Evolutionary conservation across 2,113 vertebrate species (phyloP).

Genomic region (Salminus brasiliensis): DNA sequence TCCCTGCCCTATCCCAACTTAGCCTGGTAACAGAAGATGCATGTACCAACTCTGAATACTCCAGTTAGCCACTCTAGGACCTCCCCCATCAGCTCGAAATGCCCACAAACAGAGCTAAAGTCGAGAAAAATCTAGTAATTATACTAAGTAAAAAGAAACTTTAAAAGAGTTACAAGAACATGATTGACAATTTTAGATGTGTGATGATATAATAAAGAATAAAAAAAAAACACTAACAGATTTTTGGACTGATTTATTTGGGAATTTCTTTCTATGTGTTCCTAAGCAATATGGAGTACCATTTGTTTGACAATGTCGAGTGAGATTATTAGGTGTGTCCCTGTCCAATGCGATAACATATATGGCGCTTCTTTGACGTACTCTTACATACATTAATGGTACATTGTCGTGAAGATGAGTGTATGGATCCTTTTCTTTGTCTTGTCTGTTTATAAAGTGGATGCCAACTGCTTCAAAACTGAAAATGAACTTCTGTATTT

Average conservation of each 20-base stretch:
- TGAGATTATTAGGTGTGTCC: conserved; percentile 93
- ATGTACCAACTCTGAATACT: conserved; percentile 96
- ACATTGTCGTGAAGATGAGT: conserved; percentile 88
- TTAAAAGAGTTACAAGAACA: conserved; percentile 70
- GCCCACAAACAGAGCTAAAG: conserved; percentile 90
- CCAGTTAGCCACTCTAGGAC: conserved; percentile 96
- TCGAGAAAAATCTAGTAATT: conserved; percentile 80
- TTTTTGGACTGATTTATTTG: conserved; percentile 86
- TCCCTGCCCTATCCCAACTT: conserved; percentile 58
- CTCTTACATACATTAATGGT: conserved; percentile 90
- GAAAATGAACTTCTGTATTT: conserved; percentile 78
- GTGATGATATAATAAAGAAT: conserved; percentile 77
- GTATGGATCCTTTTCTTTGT: conserved; percentile 85
- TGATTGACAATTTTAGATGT: conserved; percentile 93
- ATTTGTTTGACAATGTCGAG: conserved; percentile 93
- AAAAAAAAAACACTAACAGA: conserved; percentile 82
- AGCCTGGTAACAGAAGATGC: conserved; percentile 91
- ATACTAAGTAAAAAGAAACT: conserved; percentile 73
- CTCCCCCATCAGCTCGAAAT: conserved; percentile 90
- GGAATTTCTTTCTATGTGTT: conserved; percentile 93
- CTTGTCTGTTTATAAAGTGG: conserved; percentile 88
- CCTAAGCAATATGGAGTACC: conserved; percentile 99
- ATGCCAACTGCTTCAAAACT: conserved; percentile 89
- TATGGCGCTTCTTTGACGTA: conserved; percentile 93
- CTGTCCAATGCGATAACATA: conserved; percentile 89